Conservation (phyloP, 2,113 vertebrate species). For the Alouatta palliata region DNA sequence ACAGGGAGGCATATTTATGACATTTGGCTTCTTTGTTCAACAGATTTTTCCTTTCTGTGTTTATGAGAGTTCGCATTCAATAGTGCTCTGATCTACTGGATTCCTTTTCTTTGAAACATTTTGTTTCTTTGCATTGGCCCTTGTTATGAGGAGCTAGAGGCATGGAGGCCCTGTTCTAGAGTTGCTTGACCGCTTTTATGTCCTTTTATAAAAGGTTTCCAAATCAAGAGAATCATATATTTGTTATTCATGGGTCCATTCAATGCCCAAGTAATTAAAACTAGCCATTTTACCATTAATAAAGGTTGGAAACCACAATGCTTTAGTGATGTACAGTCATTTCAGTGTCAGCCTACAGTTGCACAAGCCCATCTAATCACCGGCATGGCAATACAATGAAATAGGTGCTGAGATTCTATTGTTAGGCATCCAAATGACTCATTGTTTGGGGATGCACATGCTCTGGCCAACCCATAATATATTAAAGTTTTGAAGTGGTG, state of each 20-base stretch:
- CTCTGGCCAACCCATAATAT: slow-evolving; percentile 64
- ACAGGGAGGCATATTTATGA: slow-evolving; percentile 59
- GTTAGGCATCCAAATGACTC: slow-evolving; percentile 67
- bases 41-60: slow-evolving; percentile 72
- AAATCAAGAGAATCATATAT: slow-evolving; percentile 76
- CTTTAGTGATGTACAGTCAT: slow-evolving; percentile 72
- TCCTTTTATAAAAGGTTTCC: slow-evolving; percentile 77
- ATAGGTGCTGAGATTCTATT: slow-evolving; percentile 66
- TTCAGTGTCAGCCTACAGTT: slow-evolving; percentile 73
- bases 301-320: slow-evolving; percentile 71
- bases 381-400: slow-evolving; percentile 71
- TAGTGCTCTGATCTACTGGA: slow-evolving; percentile 49
- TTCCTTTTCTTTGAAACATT: slow-evolving; percentile 71
- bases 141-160: slow-evolving; percentile 77
- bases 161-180: slow-evolving; percentile 60
- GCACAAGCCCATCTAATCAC: slow-evolving; percentile 78
- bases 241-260: slow-evolving; percentile 82
- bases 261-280: slow-evolving; percentile 83
- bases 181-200: slow-evolving; percentile 80
- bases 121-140: slow-evolving; percentile 79
- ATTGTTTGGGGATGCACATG: slow-evolving; percentile 61
- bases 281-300: slow-evolving; percentile 78
- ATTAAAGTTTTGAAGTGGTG: slow-evolving; percentile 64
- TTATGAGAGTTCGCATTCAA: slow-evolving; percentile 64
- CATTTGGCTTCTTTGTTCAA: slow-evolving; percentile 60